phyloP scores from a whole-genome alignment of 2,797 vertebrate species.

The Sebastes kiyomatsui region DNA sequence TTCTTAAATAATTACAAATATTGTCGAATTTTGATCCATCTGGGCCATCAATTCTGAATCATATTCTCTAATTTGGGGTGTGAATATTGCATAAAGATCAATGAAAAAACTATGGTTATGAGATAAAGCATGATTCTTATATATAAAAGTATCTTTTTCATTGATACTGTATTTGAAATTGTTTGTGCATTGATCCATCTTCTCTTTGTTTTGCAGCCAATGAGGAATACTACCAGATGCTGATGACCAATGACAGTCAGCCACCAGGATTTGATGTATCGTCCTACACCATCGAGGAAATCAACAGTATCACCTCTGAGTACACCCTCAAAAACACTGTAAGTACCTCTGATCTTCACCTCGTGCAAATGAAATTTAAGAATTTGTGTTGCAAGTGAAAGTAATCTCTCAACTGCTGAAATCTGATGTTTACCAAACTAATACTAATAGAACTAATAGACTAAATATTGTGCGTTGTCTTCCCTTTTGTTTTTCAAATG shows the following conservation, averaged over 20 bases:
- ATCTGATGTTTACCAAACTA: not conserved
- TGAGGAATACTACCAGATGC: constrained; percentile 94
- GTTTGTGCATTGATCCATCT: not conserved
- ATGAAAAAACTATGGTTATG: too few species aligned
- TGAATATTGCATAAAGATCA: not conserved
- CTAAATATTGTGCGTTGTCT: too few species aligned
- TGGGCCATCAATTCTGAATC: not conserved
- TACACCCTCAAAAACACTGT: constrained; percentile 91
- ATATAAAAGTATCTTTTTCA: not conserved
- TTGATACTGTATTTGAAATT: not conserved
- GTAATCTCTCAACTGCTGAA: not conserved
- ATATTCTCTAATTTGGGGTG: not conserved
- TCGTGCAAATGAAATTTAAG: not conserved
- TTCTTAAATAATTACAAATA: not conserved
- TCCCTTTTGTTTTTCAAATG: too few species aligned
- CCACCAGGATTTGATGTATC: constrained; percentile 86
- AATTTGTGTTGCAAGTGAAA: not conserved
- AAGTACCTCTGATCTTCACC: constrained; percentile 46
- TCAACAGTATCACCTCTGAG: constrained; percentile 91
- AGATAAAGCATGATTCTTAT: not conserved
- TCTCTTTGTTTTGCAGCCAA: constrained; percentile 81
- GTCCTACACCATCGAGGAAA: constrained; percentile 90
- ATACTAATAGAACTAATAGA: too few species aligned
- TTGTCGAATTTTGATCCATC: not conserved
- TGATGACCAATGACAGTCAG: constrained; percentile 89